A percentile compares a stretch with the other conserved stretches of the same genome.
These are phyloP conservation scores for Propithecus coquereli DNA, from an alignment of 2,113 vertebrate genomes.

Conservation along the genomic window DNA sequence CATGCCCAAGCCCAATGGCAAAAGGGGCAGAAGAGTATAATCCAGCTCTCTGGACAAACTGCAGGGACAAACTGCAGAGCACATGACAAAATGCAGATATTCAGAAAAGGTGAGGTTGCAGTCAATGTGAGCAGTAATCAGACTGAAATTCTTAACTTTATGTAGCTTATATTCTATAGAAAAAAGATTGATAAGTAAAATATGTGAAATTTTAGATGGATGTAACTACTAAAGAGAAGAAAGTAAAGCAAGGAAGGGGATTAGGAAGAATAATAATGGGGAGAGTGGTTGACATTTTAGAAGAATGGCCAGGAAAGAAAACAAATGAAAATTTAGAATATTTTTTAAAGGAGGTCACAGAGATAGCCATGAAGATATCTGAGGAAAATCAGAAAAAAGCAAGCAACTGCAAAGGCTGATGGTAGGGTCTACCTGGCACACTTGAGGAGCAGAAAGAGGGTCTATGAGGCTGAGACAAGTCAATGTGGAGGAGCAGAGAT, in stretches of 20 bases:
- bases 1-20: neutral
- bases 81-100: neutral
- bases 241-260: neutral
- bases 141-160: neutral
- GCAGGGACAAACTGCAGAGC: neutral
- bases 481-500: neutral
- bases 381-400: neutral
- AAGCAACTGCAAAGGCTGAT: neutral
- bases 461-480: neutral
- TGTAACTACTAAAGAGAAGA: neutral
- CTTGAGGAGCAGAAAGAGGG: neutral
- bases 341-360: neutral
- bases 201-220: neutral
- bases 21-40: neutral
- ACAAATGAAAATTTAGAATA: neutral
- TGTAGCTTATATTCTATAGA: neutral
- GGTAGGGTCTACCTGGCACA: neutral
- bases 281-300: neutral
- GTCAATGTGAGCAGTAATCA: neutral
- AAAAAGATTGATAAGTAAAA: constrained; percentile 14
- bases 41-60: neutral
- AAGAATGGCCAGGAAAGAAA: neutral
- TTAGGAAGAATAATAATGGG: neutral
- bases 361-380: neutral
- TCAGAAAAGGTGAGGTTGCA: neutral